Evolutionary conservation across 2,888 invertebrate species (phyloP), one percentile per base, ranked within the genome.

Genomic region (Cyclophora punctaria): DNA sequence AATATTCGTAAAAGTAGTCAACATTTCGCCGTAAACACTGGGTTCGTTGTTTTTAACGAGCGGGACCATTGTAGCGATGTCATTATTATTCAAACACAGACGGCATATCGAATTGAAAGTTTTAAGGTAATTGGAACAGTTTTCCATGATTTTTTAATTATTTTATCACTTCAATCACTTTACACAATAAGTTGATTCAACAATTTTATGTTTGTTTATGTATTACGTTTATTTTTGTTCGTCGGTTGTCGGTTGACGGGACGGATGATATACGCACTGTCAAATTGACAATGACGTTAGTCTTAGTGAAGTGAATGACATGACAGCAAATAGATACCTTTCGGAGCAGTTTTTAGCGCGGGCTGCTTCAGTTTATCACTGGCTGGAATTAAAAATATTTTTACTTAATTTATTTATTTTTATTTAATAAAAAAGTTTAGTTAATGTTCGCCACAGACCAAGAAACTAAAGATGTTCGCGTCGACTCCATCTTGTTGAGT

Each of bases 101-200:
- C 86, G 72, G 55, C 86, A 87, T 46, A 84, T 72, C 35, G 64
- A 69, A 55, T 76, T 70, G 47, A 68, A 83, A 3, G 73, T 64
- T 52, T 75, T 67, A 43, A 74, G 63, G 47, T 73, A 75, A 42
- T 51, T 57, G 57, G 45, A 46, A 47, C 45, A 45, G 45, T 51
- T 0, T 35, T 45, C 4, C 20, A n/a, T 37, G 40, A 45, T 45
- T 34, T 34, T 35, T 7, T 7, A 3, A 49, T 52, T 45, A 41
- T 20, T 7, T n/a, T 35, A 7, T 20, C 45, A 46, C n/a, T 50
- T 43, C 20, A 20, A 20, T 20, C 20, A 20, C 20, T 20, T 20
- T 20, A 20, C 20, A 20, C 20, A 20, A 20, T 20, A 20, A 1
- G 20, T 20, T 20, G 20, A 20, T 20, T 20, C 20, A 20, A 20